Percentiles rank a stretch among this genome's conserved stretches.
Conservation (phyloP, 30 jellyfish, hydroid and myxozoan species). For the Clytia hemisphaerica region DNA sequence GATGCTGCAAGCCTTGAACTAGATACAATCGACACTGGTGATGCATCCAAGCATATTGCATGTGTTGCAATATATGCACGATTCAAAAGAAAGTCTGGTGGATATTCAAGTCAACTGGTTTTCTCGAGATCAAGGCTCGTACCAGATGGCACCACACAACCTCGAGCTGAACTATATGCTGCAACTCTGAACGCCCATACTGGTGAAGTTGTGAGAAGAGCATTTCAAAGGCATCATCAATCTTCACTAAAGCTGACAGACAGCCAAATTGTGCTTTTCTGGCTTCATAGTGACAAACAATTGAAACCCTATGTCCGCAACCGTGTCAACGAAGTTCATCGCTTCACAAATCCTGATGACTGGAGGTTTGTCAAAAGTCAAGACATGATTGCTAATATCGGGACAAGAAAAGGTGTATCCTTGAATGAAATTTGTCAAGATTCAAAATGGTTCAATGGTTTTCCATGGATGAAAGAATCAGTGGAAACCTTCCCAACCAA, state of each 20-base stretch:
- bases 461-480: background rate
- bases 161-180: too few relatives aligned
- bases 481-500: background rate
- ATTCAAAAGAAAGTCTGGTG: too few relatives aligned
- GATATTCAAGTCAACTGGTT: too few relatives aligned
- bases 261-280: background rate
- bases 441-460: constrained; percentile 7
- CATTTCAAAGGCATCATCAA: background rate
- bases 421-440: background rate
- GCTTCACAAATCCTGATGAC: background rate
- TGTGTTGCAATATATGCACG: too few relatives aligned
- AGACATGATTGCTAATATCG: constrained; percentile 8
- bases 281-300: too few relatives aligned
- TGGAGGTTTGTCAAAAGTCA: background rate
- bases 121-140: constrained; percentile 2
- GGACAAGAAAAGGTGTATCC: constrained; percentile 12
- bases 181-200: background rate
- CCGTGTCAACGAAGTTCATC: constrained; percentile 7
- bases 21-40: too few relatives aligned
- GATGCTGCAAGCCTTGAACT: too few relatives aligned
- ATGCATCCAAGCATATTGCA: too few relatives aligned
- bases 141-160: too few relatives aligned
- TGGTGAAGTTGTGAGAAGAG: constrained; percentile 9
- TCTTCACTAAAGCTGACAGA: background rate
- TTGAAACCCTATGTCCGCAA: background rate